Base-by-base conservation (phyloP, 2,888 invertebrate species). In the Nowickia ferox region DNA sequence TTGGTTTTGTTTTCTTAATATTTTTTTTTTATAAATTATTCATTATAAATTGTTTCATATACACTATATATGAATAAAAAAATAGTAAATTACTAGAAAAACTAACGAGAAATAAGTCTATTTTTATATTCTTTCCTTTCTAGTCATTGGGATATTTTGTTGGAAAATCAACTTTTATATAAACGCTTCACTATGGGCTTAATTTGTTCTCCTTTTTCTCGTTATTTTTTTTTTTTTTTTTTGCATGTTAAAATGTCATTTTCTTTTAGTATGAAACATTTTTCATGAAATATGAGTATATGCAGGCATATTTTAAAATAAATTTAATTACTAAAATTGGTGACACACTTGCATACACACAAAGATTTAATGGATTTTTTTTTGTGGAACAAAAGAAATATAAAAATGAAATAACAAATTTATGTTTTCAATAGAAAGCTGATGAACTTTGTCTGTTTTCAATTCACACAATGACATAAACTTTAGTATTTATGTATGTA, bases 161-260 rank as follows among this genome's bases (percentile, higher is more conserved):
- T 53, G 0, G 48, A 66, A 66, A 66, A 63, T 15, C 11, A 66
- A 15, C 11, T 30, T n/a, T 48, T 15, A 17, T 46, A 46, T 13
- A 46, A 6, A 30, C 6, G 30, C 30, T 66, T 46, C 22, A 48
- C 15, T 66, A 17, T 53, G 46, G 11, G 13, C 4, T 46, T 46
- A 46, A 46, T 46, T 46, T 13, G 46, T 15, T 46, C 11, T 13
- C 15, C 1, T 53, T 15, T 57, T 11, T 15, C 30, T 57, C 15
- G 30, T 57, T 30, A 13, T 11, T 6, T 5, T 46, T 15, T 19
- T 46, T n/a, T 57, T 57, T 46, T n/a, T 61, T 17, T 40, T 61
- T 69, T 69, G 40, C 68, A 61, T 69, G 68, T 57, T 57, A 46
- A 77, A 77, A 57, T 66, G 66, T 40, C 46, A 57, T 77, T 65